Evolutionary conservation across 2,113 vertebrate species (phyloP), one percentile per base, ranked within the genome.

Genomic region (Silurus meridionalis): DNA sequence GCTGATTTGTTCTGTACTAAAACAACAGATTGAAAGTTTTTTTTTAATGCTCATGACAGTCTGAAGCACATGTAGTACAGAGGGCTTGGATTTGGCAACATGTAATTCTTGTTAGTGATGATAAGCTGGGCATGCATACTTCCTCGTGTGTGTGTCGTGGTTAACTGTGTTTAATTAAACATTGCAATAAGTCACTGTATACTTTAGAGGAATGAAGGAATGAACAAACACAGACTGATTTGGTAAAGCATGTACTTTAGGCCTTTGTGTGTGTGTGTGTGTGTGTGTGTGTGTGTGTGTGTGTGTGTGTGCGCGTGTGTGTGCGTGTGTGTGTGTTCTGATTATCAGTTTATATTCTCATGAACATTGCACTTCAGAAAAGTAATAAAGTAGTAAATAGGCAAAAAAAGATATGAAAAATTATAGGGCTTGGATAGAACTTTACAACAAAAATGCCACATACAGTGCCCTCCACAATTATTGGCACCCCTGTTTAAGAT

Each of bases 161-260:
- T 81, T 48, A 81, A 37, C 28, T 3, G 19, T 64, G 80, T 25
- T 25, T 82, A 64, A 25, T 25, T 14, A n/a, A n/a, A 53, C 50
- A n/a, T 77, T 53, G 23, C 74, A n/a, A 7, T n/a, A n/a, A 75
- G 11, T 53, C 21, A 52, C 4, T 52, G 15, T 37, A 19, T 46
- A 13, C 48, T 75, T 50, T 50, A 19, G 17, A 50, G 19, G 19
- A 53, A 75, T 11, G 10, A 75, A 50, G 19, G 19, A 53, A 75
- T 11, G 10, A 75, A 53, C 71, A 46, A 74, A 77, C 64, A 71
- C 75, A 57, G 72, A n/a, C 15, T 78, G 53, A 78, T 25, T 78
- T 14, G 6, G 17, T 28, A 28, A 25, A 6, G 6, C n/a, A 78
- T 55, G 52, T 15, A 25, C 50, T 77, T 55, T 55, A 52, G 14